phyloP scores from a whole-genome alignment of 1,140 invertebrate species.

The Neotoxoptera formosana region DNA sequence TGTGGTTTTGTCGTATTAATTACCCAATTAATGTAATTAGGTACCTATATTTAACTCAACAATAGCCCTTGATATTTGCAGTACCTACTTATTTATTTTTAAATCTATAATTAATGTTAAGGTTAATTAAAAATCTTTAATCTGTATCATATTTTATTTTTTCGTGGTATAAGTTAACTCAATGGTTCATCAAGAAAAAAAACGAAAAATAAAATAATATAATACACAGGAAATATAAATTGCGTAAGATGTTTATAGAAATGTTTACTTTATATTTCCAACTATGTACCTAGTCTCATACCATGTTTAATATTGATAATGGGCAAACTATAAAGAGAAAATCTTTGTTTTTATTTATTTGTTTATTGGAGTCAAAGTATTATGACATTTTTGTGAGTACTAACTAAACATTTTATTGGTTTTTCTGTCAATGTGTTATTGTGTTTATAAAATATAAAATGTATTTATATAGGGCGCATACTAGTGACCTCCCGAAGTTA shows the following conservation, averaged over 20 bases:
- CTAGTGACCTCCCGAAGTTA: neutral
- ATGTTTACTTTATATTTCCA: neutral
- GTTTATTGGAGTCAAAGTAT: neutral
- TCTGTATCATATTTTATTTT: neutral
- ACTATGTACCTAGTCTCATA: neutral
- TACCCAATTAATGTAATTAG: neutral
- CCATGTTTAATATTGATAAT: neutral
- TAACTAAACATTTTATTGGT: neutral
- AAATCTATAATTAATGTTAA: neutral
- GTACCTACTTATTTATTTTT: neutral
- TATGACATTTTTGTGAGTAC: neutral
- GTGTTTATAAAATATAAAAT: neutral
- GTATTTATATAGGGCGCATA: neutral
- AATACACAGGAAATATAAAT: neutral
- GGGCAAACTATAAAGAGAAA: neutral
- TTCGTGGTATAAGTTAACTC: neutral
- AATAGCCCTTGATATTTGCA: neutral
- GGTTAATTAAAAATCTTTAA: neutral
- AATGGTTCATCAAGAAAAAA: neutral
- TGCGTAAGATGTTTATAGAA: neutral
- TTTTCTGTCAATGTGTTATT: neutral
- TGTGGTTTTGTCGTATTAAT: neutral
- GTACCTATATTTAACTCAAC: neutral
- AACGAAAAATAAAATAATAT: neutral
- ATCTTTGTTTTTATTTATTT: neutral